Conservation (phyloP, 2,888 invertebrate genomes). For the Pseudococcus jackbeardsleyi region DNA sequence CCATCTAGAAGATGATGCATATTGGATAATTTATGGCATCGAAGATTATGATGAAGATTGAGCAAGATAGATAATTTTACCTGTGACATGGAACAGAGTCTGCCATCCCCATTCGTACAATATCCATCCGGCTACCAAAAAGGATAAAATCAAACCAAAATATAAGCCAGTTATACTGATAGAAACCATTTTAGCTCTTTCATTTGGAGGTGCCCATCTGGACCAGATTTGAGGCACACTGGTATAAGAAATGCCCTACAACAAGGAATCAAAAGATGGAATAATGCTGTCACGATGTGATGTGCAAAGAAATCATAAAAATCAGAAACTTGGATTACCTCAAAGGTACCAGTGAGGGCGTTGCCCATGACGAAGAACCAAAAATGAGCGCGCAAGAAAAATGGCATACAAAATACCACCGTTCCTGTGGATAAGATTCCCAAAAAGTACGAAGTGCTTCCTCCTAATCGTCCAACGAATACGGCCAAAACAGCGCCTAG, state of each 20-base stretch:
- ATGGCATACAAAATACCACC: neutral
- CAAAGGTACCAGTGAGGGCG: neutral
- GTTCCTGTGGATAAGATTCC: neutral
- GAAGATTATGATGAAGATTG: no score
- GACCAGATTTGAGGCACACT: slow-evolving; percentile 12
- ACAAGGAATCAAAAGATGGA: no score
- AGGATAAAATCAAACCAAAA: neutral
- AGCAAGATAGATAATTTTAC: neutral
- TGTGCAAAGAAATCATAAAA: no score
- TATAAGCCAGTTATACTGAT: neutral
- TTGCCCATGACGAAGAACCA: neutral
- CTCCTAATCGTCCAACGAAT: neutral
- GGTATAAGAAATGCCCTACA: neutral
- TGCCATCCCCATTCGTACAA: neutral
- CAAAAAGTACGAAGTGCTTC: neutral
- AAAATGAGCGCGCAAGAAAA: neutral
- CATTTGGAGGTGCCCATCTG: slow-evolving; percentile 23
- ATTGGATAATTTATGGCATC: no score
- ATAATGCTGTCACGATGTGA: no score
- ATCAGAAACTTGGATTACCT: neutral
- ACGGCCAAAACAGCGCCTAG: neutral
- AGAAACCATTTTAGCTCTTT: slow-evolving; percentile 6
- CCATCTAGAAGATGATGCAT: no score
- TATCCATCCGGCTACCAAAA: slow-evolving; percentile 17
- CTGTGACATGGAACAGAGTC: neutral